A percentile compares a stretch with the other conserved stretches of the same genome.
phyloP scores from a whole-genome alignment of 2,797 vertebrate genomes.

The Pelochelys cantorii region DNA sequence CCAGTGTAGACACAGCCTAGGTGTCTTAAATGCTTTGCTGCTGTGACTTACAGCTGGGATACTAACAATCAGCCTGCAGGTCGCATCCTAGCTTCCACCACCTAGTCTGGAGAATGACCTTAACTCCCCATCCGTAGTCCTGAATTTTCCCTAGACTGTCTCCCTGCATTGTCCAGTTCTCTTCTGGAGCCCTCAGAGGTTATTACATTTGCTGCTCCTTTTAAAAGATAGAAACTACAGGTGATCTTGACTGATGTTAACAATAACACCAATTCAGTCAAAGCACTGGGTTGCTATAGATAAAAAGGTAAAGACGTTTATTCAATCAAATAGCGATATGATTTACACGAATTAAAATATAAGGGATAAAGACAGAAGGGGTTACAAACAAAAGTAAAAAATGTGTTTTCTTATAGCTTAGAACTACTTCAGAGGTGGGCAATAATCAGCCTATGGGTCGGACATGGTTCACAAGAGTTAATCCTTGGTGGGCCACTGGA shows the following conservation, averaged over 20 bases:
- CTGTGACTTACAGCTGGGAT: not conserved
- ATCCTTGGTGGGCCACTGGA: no score
- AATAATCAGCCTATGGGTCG: no score
- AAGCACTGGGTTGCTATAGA: not conserved
- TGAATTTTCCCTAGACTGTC: not conserved
- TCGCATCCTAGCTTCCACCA: not conserved
- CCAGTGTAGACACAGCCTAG: no score
- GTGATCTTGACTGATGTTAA: not conserved
- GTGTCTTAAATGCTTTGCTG: not conserved
- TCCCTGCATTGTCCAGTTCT: not conserved
- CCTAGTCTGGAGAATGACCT: not conserved
- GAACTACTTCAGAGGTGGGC: not conserved
- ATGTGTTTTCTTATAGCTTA: not conserved
- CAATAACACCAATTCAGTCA: not conserved
- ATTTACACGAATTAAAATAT: not conserved
- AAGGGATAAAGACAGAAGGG: not conserved
- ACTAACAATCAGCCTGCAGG: not conserved
- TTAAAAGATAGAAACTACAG: not conserved
- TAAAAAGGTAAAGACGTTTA: not conserved
- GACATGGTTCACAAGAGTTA: no score
- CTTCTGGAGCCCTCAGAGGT: not conserved
- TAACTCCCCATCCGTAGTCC: not conserved
- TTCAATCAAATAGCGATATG: not conserved
- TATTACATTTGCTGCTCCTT: not conserved
- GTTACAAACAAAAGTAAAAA: not conserved